phyloP scores from a whole-genome alignment of 1,140 invertebrate genomes.

The Bombus confusus region DNA sequence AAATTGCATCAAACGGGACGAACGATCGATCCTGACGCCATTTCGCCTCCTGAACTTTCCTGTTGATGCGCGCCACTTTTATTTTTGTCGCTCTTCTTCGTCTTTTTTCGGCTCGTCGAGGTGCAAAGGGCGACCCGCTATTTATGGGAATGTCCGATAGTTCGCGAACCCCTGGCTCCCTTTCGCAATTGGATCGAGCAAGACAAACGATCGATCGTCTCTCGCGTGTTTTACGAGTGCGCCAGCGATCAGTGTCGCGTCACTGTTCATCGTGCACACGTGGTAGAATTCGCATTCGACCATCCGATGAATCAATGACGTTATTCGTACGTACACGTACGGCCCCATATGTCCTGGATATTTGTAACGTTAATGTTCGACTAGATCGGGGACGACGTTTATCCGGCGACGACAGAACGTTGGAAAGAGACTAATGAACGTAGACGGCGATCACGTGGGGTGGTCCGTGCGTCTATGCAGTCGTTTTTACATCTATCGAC shows the following conservation, averaged over 20 bases:
- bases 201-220: slow-evolving; percentile 63
- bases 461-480: slow-evolving; percentile 73
- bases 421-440: slow-evolving; percentile 51
- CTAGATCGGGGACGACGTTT: background rate
- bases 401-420: background rate
- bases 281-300: slow-evolving; percentile 41
- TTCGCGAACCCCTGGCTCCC: background rate
- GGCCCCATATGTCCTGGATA: slow-evolving; percentile 7
- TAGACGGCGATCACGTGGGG: slow-evolving; percentile 65
- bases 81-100: background rate
- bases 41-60: slow-evolving; percentile 36
- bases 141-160: slow-evolving; percentile 40
- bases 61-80: background rate
- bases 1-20: slow-evolving; percentile 67
- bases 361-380: slow-evolving; percentile 31
- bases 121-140: slow-evolving; percentile 21
- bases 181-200: slow-evolving; percentile 65
- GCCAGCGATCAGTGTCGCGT: slow-evolving; percentile 10
- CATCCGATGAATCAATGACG: slow-evolving; percentile 48
- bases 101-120: background rate
- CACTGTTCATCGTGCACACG: slow-evolving; percentile 34
- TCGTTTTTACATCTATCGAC: slow-evolving; percentile 72
- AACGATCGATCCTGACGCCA: slow-evolving; percentile 57
- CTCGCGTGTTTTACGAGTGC: slow-evolving; percentile 40
- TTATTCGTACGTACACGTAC: slow-evolving; percentile 31